These are phyloP conservation scores for Bombus pyrosoma DNA, from an alignment of 1,140 invertebrate genomes.

Conservation along the genomic window DNA sequence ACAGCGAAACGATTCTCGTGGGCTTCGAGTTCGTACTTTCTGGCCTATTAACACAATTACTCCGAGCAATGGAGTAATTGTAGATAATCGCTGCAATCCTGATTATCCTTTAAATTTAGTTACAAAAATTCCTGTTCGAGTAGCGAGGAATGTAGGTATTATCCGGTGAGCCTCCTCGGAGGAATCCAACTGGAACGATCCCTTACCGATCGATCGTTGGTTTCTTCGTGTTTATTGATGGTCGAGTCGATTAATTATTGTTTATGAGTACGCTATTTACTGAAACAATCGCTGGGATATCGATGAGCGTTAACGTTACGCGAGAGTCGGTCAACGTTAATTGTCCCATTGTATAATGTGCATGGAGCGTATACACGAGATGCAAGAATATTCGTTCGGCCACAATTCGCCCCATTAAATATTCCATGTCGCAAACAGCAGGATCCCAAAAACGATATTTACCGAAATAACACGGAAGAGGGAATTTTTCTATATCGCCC, in stretches of 20 bases:
- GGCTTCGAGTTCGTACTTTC: conserved; percentile 1
- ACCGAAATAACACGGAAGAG: conserved; percentile 44
- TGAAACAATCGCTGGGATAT: background rate
- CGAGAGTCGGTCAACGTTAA: background rate
- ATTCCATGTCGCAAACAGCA: conserved; percentile 47
- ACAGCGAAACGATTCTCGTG: conserved; percentile 21
- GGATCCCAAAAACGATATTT: conserved; percentile 43
- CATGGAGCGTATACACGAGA: background rate
- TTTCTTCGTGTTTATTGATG: background rate
- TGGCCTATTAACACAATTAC: background rate
- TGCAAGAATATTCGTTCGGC: background rate
- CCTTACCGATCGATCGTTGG: conserved; percentile 50
- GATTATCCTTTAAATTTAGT: conserved; percentile 25
- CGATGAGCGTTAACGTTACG: background rate
- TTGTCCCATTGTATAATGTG: background rate
- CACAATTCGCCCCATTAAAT: conserved; percentile 48
- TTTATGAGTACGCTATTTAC: background rate
- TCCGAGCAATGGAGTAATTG: conserved; percentile 4
- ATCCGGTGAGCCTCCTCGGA: conserved; percentile 22
- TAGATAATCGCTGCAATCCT: conserved; percentile 9
- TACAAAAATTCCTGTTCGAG: conserved; percentile 2
- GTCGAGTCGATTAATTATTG: background rate
- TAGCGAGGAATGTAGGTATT: conserved; percentile 13
- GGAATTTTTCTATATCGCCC: conserved; percentile 27
- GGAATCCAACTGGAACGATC: conserved; percentile 9